Evolutionary conservation across 1,140 invertebrate genomes (phyloP).

Genomic region (Samia ricini): DNA sequence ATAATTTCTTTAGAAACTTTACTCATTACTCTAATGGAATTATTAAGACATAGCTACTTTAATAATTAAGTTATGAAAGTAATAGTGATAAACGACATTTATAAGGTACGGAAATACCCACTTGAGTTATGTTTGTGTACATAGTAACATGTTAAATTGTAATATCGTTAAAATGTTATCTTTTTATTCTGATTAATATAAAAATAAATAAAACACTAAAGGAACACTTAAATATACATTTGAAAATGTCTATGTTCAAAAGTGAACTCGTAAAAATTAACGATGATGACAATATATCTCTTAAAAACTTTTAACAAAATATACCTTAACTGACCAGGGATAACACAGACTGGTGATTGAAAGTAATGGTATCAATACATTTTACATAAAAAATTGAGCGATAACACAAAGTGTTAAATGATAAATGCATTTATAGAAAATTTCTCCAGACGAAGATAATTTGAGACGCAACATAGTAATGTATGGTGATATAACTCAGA

Average conservation of each 20-base stretch:
- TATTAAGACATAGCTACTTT: constrained; percentile 30
- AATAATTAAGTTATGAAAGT: constrained; percentile 44
- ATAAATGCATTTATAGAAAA: background rate
- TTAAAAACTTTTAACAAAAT: background rate
- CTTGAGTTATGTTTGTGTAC: background rate
- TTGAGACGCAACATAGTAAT: too few species aligned
- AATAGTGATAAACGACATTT: constrained; percentile 34
- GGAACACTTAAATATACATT: background rate
- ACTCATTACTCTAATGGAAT: constrained; percentile 39
- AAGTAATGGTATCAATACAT: background rate
- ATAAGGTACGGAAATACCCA: background rate
- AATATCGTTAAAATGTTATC: background rate
- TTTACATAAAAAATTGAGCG: background rate
- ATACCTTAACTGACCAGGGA: background rate
- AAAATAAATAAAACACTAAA: background rate
- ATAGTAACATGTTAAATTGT: background rate
- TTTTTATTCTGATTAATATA: background rate
- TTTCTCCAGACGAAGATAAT: too few species aligned
- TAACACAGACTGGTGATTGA: background rate
- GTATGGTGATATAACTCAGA: too few species aligned
- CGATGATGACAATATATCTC: background rate
- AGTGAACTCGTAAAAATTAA: background rate
- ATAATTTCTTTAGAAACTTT: constrained; percentile 26
- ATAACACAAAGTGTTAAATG: background rate
- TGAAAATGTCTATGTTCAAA: background rate